A percentile compares a stretch with the other conserved stretches of the same genome.
phyloP scores from a whole-genome alignment of 2,113 vertebrate species.

The Ploceus nigricollis region DNA sequence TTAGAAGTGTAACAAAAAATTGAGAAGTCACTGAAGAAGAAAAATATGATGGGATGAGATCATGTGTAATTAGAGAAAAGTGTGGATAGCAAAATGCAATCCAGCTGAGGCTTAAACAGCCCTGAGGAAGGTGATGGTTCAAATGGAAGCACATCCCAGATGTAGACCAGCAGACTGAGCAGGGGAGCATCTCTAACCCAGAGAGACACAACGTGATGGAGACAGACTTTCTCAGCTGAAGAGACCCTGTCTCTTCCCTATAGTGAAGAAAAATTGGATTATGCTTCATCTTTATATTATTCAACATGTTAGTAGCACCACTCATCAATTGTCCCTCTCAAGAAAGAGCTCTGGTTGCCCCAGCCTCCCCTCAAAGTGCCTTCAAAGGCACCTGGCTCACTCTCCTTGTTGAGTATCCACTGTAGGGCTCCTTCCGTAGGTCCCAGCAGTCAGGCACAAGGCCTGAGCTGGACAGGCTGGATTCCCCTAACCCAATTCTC shows the following conservation, averaged over 20 bases:
- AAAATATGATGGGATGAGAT: background rate
- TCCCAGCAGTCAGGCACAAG: background rate
- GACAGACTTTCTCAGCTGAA: background rate
- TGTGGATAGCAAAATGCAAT: background rate
- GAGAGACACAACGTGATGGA: background rate
- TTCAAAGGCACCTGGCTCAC: background rate
- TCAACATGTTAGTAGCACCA: background rate
- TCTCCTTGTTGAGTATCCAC: rapidly evolving
- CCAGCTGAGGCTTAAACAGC: background rate
- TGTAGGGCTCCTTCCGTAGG: background rate
- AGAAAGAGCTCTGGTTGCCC: background rate
- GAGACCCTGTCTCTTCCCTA: background rate
- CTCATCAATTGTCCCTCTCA: background rate
- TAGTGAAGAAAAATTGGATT: background rate
- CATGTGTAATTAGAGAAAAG: background rate
- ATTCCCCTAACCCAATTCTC: rapidly evolving
- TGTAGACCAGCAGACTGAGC: background rate
- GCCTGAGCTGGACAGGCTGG: background rate
- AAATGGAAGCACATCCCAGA: background rate
- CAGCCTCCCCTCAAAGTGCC: background rate
- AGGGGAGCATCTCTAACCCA: background rate
- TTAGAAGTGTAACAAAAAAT: background rate
- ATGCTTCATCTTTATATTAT: background rate
- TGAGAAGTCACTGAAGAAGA: background rate
- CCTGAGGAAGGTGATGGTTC: background rate